Conservation (phyloP, 2,113 vertebrate species). For the Ictalurus furcatus region DNA sequence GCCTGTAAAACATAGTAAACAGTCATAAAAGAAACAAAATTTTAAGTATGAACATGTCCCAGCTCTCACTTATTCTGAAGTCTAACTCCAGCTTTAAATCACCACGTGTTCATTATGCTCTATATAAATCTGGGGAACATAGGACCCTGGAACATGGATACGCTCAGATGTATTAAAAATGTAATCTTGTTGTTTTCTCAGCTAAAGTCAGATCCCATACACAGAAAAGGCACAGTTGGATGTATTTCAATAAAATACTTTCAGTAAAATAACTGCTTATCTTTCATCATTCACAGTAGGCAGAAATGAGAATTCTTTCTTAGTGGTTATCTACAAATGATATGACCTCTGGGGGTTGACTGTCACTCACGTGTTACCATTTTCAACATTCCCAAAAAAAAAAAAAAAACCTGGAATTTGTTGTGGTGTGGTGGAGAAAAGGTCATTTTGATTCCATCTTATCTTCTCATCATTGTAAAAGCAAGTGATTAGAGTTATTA, state of each 20-base stretch:
- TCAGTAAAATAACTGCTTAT: not conserved
- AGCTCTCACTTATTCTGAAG: too few species aligned
- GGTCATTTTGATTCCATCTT: not conserved
- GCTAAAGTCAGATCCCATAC: not conserved
- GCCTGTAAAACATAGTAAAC: too few species aligned
- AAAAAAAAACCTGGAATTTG: not conserved
- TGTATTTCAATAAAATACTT: not conserved
- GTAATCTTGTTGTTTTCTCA: not conserved
- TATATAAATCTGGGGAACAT: too few species aligned
- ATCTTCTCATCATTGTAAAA: not conserved
- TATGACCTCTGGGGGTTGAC: constrained; percentile 39
- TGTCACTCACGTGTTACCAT: constrained; percentile 47
- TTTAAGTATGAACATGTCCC: too few species aligned
- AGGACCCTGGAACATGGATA: too few species aligned
- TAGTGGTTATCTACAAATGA: constrained; percentile 12
- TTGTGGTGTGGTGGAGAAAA: not conserved
- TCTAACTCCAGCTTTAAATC: too few species aligned
- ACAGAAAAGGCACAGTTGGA: not conserved
- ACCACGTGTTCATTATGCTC: too few species aligned
- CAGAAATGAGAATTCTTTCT: not conserved
- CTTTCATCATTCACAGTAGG: constrained; percentile 14
- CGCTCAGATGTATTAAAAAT: not conserved
- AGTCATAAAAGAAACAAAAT: too few species aligned
- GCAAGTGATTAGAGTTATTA: not conserved
- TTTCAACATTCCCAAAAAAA: not conserved